phyloP scores from a whole-genome alignment of 2,888 invertebrate genomes.

The Oligia latruncula region DNA sequence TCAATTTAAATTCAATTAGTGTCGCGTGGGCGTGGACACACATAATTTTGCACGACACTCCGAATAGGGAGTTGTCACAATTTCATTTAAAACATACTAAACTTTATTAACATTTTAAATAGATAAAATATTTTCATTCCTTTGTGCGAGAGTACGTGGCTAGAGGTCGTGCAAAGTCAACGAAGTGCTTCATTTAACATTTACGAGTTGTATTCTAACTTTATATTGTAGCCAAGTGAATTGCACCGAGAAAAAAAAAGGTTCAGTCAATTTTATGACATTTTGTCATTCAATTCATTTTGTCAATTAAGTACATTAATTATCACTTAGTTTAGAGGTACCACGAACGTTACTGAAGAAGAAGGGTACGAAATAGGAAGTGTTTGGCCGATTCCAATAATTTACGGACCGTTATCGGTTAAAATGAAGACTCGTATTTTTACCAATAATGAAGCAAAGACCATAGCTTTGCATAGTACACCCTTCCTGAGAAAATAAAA shows the following conservation, averaged over 20 bases:
- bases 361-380: background rate
- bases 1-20: background rate
- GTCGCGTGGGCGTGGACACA: background rate
- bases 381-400: background rate
- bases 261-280: slow-evolving; percentile 24
- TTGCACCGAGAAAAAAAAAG: slow-evolving; percentile 33
- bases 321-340: background rate
- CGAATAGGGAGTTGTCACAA: background rate
- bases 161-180: slow-evolving; percentile 33
- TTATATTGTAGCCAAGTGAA: slow-evolving; percentile 52
- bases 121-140: slow-evolving; percentile 23
- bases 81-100: slow-evolving; percentile 14
- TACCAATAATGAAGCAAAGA: background rate
- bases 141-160: slow-evolving; percentile 32
- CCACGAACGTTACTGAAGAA: background rate
- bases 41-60: slow-evolving; percentile 1
- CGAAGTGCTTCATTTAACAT: slow-evolving; percentile 59
- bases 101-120: slow-evolving; percentile 17
- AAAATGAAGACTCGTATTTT: background rate
- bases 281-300: no score
- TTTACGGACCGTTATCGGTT: background rate
- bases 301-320: no score
- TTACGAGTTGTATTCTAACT: slow-evolving; percentile 55
- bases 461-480: background rate
- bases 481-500: background rate